Percentiles rank a stretch among this genome's conserved stretches.
These are phyloP conservation scores for Chironex yamaguchii DNA, from an alignment of 30 jellyfish, hydroid and myxozoan genomes.

Conservation along the genomic window DNA sequence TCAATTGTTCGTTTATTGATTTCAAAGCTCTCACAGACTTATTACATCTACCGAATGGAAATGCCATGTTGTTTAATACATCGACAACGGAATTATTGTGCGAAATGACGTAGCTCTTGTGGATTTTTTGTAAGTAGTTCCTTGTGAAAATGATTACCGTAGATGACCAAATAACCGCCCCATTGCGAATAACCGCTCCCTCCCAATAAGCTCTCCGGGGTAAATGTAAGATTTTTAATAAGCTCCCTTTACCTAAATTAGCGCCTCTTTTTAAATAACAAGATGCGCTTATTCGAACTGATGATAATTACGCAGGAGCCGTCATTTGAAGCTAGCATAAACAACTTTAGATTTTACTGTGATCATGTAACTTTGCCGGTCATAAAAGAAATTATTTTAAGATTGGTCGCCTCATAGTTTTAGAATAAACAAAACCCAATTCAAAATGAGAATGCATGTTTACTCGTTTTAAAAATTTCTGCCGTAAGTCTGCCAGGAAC, in stretches of 20 bases:
- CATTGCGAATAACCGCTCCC: not conserved
- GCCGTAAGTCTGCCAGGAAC: not conserved
- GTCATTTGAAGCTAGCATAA: slow-evolving; percentile 2
- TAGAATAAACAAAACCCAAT: not conserved
- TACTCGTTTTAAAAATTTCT: not conserved
- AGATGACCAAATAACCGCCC: not conserved
- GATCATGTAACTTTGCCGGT: not conserved
- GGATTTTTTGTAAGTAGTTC: no score
- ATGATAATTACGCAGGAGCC: slow-evolving; percentile 1
- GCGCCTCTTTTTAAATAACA: not conserved
- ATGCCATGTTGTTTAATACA: no score
- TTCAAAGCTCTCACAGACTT: no score
- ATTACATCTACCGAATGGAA: no score
- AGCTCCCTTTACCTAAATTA: not conserved
- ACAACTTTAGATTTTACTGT: not conserved
- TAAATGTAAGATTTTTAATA: no score
- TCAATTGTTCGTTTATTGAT: no score
- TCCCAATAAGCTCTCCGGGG: not conserved
- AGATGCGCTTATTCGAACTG: slow-evolving; percentile 12
- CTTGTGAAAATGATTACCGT: no score
- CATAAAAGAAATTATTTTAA: not conserved
- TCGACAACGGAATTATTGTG: no score
- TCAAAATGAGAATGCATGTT: not conserved
- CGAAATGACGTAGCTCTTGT: no score
- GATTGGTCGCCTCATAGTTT: not conserved